phyloP scores from a whole-genome alignment of 2,888 invertebrate species.

The Lithophane ornitopus region DNA sequence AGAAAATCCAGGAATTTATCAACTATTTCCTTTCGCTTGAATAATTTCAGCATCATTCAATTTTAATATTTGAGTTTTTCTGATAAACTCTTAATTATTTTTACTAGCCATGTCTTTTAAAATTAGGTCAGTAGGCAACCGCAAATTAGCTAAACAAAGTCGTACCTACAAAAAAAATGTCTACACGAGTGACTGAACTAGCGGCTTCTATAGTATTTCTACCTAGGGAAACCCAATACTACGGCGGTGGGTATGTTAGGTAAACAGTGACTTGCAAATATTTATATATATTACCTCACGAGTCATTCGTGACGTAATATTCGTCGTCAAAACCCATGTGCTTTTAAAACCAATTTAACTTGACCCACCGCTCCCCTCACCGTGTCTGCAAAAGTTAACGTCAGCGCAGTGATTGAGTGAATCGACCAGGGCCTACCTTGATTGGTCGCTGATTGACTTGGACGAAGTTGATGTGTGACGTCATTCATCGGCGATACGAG shows the following conservation, averaged over 20 bases:
- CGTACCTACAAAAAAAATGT: constrained; percentile 29
- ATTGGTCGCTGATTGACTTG: constrained; percentile 51
- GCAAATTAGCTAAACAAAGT: neutral
- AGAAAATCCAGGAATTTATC: neutral
- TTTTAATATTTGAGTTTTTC: neutral
- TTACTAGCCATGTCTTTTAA: neutral
- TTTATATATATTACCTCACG: constrained; percentile 54
- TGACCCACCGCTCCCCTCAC: constrained; percentile 22
- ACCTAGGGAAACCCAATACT: constrained; percentile 52
- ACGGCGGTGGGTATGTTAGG: constrained; percentile 66
- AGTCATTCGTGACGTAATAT: too few relatives aligned
- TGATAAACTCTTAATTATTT: too few relatives aligned
- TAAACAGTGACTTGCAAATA: constrained; percentile 60
- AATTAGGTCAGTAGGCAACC: constrained; percentile 1
- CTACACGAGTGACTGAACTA: constrained; percentile 43
- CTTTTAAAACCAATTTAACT: constrained; percentile 4
- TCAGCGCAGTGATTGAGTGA: constrained; percentile 8
- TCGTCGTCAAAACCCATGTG: constrained; percentile 36
- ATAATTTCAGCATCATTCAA: neutral
- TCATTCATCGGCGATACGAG: constrained; percentile 58
- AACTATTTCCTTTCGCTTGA: too few relatives aligned
- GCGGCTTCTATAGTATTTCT: constrained; percentile 30
- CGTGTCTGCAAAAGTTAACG: neutral
- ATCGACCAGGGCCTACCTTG: constrained; percentile 54
- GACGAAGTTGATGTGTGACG: constrained; percentile 62